Conservation (phyloP, 2,113 vertebrate genomes). For the Podarcis cretensis region DNA sequence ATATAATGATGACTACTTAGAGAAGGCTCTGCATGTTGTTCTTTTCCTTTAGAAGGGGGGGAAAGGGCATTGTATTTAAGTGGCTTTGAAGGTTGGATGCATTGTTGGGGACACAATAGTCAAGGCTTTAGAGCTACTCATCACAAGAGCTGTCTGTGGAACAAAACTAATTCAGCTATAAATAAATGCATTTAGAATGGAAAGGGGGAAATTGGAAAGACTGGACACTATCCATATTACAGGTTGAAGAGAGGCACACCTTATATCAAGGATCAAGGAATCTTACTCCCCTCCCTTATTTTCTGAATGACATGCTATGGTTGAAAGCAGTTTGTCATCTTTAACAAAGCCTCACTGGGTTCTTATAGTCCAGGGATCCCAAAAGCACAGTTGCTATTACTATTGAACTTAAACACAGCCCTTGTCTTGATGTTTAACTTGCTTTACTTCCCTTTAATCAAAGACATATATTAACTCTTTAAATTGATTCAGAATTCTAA, state of each 20-base stretch:
- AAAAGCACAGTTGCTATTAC: not conserved
- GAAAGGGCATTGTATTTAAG: not conserved
- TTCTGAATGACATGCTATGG: not conserved
- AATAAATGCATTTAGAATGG: not conserved
- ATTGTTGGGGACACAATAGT: constrained; percentile 14
- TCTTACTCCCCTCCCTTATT: not conserved
- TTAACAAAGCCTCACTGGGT: not conserved
- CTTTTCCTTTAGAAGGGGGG: not conserved
- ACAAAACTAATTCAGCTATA: constrained; percentile 38
- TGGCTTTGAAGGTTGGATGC: not conserved
- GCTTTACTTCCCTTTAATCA: not conserved
- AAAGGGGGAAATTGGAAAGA: not conserved
- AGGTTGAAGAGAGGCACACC: not conserved
- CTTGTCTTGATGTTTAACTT: not conserved
- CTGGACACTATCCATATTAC: not conserved
- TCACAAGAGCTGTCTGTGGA: not conserved
- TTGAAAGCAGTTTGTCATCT: not conserved
- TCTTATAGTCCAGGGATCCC: not conserved
- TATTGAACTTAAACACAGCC: not conserved
- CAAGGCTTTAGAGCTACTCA: not conserved
- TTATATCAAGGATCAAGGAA: not conserved
- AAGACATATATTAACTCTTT: not conserved
- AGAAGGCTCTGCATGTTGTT: not conserved
- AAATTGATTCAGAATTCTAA: not conserved
- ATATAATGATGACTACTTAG: constrained; percentile 14